Conservation (phyloP, 2,113 vertebrate genomes). For the Ondatra zibethicus region DNA sequence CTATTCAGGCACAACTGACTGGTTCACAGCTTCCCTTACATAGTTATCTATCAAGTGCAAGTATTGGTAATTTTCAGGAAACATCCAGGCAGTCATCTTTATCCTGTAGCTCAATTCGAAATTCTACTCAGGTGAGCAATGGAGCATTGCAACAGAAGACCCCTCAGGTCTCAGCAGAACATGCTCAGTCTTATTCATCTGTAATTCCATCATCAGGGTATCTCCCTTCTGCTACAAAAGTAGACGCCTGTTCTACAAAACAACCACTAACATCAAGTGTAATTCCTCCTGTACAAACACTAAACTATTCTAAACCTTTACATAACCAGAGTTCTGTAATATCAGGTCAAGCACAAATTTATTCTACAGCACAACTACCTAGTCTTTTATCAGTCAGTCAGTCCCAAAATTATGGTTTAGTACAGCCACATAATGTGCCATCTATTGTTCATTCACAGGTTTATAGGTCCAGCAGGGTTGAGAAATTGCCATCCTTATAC, state of each 20-base stretch:
- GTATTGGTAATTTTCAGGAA: constrained; percentile 93
- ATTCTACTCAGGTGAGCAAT: constrained; percentile 93
- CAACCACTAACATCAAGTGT: constrained; percentile 88
- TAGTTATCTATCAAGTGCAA: constrained; percentile 91
- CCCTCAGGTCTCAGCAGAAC: constrained; percentile 89
- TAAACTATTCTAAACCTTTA: constrained; percentile 92
- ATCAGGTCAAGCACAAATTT: constrained; percentile 94
- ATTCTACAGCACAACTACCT: constrained; percentile 93
- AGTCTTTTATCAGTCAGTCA: constrained; percentile 93
- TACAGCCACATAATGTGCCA: constrained; percentile 90
- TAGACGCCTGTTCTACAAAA: constrained; percentile 92
- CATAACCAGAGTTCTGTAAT: constrained; percentile 95
- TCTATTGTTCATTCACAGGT: constrained; percentile 92
- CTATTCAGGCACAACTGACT: constrained; percentile 93
- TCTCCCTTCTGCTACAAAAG: constrained; percentile 90
- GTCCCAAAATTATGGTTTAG: constrained; percentile 92
- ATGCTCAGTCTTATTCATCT: constrained; percentile 92
- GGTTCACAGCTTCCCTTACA: constrained; percentile 95
- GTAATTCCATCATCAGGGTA: constrained; percentile 90
- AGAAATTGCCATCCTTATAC: constrained; percentile 94
- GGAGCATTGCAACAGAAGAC: constrained; percentile 92
- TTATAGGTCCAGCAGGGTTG: constrained; percentile 91
- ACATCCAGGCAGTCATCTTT: constrained; percentile 91
- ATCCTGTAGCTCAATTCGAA: constrained; percentile 91
- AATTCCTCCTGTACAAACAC: constrained; percentile 90